These are phyloP conservation scores for Physella acuta DNA, from an alignment of 1,140 invertebrate genomes.

Conservation along the genomic window DNA sequence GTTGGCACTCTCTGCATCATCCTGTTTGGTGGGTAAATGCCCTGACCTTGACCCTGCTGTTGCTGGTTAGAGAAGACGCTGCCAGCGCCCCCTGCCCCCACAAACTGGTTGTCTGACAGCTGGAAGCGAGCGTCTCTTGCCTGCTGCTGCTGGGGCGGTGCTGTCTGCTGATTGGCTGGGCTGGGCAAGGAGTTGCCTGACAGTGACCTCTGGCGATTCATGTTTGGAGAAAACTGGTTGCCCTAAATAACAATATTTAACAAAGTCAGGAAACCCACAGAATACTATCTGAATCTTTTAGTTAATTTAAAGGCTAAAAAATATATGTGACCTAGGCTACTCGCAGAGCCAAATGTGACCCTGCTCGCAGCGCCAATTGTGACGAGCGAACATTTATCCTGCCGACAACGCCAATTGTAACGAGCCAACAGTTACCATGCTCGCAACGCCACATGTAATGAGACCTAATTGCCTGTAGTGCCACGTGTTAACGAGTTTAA, in stretches of 20 bases:
- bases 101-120: slow-evolving; percentile 36
- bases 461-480: too few species aligned
- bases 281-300: too few species aligned
- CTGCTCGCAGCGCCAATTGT: too few species aligned
- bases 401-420: too few species aligned
- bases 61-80: slow-evolving; percentile 10
- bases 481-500: too few species aligned
- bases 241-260: slow-evolving; percentile 24
- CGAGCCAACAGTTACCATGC: too few species aligned
- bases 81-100: slow-evolving; percentile 22
- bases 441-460: too few species aligned
- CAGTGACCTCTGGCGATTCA: slow-evolving; percentile 45
- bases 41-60: slow-evolving; percentile 43
- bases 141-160: slow-evolving; percentile 9
- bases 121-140: slow-evolving; percentile 37
- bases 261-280: too few species aligned
- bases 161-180: slow-evolving; percentile 26
- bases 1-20: slow-evolving; percentile 40
- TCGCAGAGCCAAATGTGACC: too few species aligned
- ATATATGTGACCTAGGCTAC: too few species aligned
- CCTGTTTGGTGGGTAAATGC: slow-evolving; percentile 37
- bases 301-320: too few species aligned
- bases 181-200: slow-evolving; percentile 46
- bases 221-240: slow-evolving; percentile 34
- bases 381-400: too few species aligned